Conservation (phyloP, 1,140 invertebrate genomes). For the Phortica variegata region DNA sequence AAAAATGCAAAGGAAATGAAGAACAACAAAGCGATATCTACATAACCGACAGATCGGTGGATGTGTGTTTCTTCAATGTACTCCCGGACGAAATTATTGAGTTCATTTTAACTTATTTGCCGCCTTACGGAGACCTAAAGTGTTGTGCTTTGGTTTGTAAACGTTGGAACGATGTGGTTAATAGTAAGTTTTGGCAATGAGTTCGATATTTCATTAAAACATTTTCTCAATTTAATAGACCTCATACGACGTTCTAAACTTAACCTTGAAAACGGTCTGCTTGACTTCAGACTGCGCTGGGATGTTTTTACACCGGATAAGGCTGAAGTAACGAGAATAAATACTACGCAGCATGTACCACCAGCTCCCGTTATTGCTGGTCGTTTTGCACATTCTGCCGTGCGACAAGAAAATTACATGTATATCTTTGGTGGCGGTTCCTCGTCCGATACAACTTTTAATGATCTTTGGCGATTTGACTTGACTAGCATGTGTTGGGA, state of each 20-base stretch:
- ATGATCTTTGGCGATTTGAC: constrained; percentile 95
- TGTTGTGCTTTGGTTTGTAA: constrained; percentile 82
- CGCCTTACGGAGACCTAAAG: constrained; percentile 87
- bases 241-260: constrained; percentile 43
- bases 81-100: constrained; percentile 91
- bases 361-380: constrained; percentile 72
- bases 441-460: constrained; percentile 92
- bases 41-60: too few species aligned
- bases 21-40: too few species aligned
- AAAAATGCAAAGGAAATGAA: too few species aligned
- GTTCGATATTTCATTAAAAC: background rate
- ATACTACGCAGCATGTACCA: constrained; percentile 5
- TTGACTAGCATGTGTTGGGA: constrained; percentile 81
- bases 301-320: constrained; percentile 41
- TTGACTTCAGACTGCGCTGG: constrained; percentile 47
- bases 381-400: constrained; percentile 89
- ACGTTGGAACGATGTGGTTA: constrained; percentile 77
- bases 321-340: constrained; percentile 18
- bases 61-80: constrained; percentile 50
- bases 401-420: constrained; percentile 80
- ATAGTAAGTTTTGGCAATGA: constrained; percentile 62
- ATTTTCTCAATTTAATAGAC: constrained; percentile 24
- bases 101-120: constrained; percentile 84
- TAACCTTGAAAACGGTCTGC: constrained; percentile 46
- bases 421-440: constrained; percentile 96